phyloP scores from a whole-genome alignment of 2,888 invertebrate genomes.

The Palloptera scutellata region DNA sequence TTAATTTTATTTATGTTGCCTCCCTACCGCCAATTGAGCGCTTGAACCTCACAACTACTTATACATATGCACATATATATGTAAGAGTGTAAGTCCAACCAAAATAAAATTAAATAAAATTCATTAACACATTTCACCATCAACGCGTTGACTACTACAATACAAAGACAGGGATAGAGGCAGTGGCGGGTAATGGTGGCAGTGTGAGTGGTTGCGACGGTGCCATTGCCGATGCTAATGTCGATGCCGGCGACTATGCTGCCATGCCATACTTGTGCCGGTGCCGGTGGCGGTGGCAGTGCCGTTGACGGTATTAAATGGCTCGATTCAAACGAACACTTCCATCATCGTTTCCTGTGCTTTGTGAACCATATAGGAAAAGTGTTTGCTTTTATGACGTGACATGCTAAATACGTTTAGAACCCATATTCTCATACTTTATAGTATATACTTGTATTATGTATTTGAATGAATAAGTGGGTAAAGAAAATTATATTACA shows the following conservation, averaged over 20 bases:
- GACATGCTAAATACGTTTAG: neutral
- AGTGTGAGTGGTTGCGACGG: constrained; percentile 9
- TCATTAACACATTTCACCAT: neutral
- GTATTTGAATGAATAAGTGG: too few species aligned
- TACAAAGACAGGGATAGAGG: too few species aligned
- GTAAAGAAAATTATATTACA: too few species aligned
- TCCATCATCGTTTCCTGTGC: constrained; percentile 29
- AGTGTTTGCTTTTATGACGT: constrained; percentile 19
- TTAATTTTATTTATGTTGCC: neutral
- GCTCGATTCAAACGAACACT: constrained; percentile 9
- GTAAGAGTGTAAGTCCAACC: too few species aligned
- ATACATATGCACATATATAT: too few species aligned
- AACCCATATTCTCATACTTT: neutral
- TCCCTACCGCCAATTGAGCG: neutral
- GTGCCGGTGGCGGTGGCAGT: neutral
- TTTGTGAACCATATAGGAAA: constrained; percentile 28
- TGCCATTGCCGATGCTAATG: neutral
- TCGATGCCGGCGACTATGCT: neutral
- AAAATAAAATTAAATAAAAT: neutral
- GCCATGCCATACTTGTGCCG: neutral
- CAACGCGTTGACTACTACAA: neutral
- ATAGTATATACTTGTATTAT: too few species aligned
- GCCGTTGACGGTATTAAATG: constrained; percentile 16
- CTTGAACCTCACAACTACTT: neutral
- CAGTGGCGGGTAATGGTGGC: neutral